These are phyloP conservation scores for Agrochola lota DNA, from an alignment of 2,888 invertebrate species.

Conservation along the genomic window DNA sequence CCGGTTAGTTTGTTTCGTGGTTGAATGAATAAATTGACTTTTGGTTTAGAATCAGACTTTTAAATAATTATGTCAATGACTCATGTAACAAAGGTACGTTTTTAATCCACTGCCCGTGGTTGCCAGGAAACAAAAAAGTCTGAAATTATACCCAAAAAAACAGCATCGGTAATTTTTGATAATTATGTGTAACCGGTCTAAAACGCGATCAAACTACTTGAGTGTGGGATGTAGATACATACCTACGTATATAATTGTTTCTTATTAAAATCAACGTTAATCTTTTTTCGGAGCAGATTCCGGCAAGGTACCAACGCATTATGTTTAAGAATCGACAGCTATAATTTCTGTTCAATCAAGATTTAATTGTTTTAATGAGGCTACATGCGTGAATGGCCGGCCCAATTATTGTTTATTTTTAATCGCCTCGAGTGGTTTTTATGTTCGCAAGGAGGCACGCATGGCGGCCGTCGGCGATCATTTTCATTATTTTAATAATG, in stretches of 20 bases:
- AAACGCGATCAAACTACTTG: constrained; percentile 85
- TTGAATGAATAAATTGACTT: background rate
- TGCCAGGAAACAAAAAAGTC: constrained; percentile 77
- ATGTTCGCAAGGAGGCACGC: constrained; percentile 89
- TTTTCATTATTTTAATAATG: constrained; percentile 91
- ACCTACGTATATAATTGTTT: constrained; percentile 89
- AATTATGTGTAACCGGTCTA: constrained; percentile 87
- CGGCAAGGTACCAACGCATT: constrained; percentile 88
- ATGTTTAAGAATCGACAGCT: constrained; percentile 90
- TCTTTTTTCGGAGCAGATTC: constrained; percentile 89
- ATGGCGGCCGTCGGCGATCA: constrained; percentile 88
- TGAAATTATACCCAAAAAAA: constrained; percentile 84
- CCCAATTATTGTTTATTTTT: constrained; percentile 91
- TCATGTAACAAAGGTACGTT: constrained; percentile 64
- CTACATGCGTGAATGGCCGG: constrained; percentile 90
- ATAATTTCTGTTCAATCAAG: constrained; percentile 91
- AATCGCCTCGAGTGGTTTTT: constrained; percentile 90
- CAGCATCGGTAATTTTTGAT: constrained; percentile 89
- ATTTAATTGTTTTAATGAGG: constrained; percentile 91
- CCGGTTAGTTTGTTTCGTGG: background rate
- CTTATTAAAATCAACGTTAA: constrained; percentile 90
- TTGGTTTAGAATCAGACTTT: constrained; percentile 24
- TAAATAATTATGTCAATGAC: constrained; percentile 54
- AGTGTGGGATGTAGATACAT: constrained; percentile 87
- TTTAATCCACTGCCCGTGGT: constrained; percentile 65